A percentile compares a stretch with the other conserved stretches of the same genome.
These are phyloP conservation scores for Poecilia gillii DNA, from an alignment of 2,797 vertebrate genomes.

Conservation along the genomic window DNA sequence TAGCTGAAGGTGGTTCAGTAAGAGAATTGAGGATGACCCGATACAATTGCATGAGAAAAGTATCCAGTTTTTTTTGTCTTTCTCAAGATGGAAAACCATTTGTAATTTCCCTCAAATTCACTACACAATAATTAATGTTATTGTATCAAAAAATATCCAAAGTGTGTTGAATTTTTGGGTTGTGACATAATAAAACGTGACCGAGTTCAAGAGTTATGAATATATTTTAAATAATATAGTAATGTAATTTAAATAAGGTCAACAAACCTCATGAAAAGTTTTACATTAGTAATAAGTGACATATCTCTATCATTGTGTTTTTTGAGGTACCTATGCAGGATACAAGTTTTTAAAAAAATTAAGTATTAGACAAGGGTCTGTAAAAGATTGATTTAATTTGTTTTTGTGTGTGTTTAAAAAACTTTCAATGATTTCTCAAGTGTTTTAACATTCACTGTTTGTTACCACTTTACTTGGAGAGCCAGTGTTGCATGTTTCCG, in stretches of 20 bases:
- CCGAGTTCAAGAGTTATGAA: background rate
- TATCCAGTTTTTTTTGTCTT: background rate
- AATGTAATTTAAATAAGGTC: background rate
- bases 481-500: background rate
- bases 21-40: background rate
- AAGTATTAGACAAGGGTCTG: background rate
- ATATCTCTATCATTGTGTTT: background rate
- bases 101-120: background rate
- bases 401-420: background rate
- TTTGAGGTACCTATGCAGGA: background rate
- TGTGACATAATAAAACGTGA: background rate
- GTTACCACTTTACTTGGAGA: background rate
- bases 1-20: background rate
- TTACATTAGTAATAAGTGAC: background rate
- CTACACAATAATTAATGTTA: background rate
- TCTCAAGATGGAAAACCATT: background rate
- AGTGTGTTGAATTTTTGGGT: background rate
- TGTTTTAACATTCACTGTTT: background rate
- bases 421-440: background rate
- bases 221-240: background rate
- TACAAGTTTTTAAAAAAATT: background rate
- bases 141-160: background rate
- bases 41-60: background rate
- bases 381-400: background rate
- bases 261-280: background rate